Conservation (phyloP, 2,113 vertebrate species). For the Amazona guildingii region DNA sequence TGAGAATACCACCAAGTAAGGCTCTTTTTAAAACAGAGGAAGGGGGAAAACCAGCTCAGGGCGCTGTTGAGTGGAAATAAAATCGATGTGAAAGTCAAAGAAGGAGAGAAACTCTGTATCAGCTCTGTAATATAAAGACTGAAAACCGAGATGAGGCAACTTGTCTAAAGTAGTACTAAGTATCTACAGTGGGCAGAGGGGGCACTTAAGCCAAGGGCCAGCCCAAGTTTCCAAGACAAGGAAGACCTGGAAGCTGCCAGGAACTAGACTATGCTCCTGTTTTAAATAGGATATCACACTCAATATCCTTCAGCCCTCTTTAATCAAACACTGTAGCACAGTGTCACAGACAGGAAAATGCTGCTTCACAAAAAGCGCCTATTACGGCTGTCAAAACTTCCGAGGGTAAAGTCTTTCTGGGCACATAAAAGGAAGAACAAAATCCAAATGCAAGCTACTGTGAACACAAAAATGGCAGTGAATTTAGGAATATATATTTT, state of each 20-base stretch:
- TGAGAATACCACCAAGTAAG: not conserved
- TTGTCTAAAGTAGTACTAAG: not conserved
- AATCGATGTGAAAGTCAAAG: not conserved
- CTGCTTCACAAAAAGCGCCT: slow-evolving; percentile 57
- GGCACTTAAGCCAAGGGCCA: not conserved
- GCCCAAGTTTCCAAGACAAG: not conserved
- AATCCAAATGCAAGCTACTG: slow-evolving; percentile 34
- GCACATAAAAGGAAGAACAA: not conserved
- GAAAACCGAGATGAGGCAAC: not conserved
- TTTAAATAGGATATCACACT: not conserved
- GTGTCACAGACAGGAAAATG: slow-evolving; percentile 42
- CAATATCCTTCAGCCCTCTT: not conserved
- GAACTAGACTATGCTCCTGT: not conserved
- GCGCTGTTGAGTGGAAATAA: not conserved
- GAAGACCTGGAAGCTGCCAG: not conserved
- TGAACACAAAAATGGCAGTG: not conserved
- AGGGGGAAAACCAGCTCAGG: not conserved
- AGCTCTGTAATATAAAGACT: not conserved
- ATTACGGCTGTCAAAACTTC: slow-evolving; percentile 42
- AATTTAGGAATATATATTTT: not conserved
- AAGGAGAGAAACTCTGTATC: not conserved
- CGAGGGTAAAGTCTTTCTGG: slow-evolving; percentile 4
- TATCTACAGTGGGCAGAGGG: not conserved
- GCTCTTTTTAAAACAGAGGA: not conserved
- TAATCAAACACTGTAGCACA: slow-evolving; percentile 6